Evolutionary conservation across 2,797 vertebrate genomes (phyloP), one percentile per base, ranked within the genome.

Genomic region (Pteropus rufus): DNA sequence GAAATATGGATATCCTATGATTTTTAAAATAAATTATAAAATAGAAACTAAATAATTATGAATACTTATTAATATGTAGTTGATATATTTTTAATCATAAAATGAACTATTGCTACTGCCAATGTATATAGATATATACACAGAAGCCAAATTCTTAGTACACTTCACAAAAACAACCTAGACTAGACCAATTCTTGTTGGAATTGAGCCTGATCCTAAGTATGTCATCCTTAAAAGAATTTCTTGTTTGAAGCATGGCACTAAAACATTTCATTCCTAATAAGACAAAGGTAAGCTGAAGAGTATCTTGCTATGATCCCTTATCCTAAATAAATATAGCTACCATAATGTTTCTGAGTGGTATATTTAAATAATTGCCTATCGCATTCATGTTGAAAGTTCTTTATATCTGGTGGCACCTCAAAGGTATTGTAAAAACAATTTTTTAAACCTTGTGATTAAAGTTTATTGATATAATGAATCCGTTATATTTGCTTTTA

Each of bases 11-110:
- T 16, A 11, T 75, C 15, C 23, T 80, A 34, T 41, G 36, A 10
- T 85, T 15, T n/a, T 16, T 94, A 3, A 18, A 88, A 76, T 39
- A 96, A 89, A 93, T 89, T 93, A 73, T 26, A 70, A 52, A 75
- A 12, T 49, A 49, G n/a, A 89, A 14, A 69, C 67, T 77, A 81
- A 97, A 5, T 80, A 75, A 41, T 16, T 93, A 64, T 64, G 93
- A 86, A 84, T 15, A 64, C 8, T 75, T 86, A 39, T 64, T 49
- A 89, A 80, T 49, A 54, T 62, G 5, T 39, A 81, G 12, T 52
- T 82, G 46, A n/a, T 79, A 54, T 49, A 12, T 21, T 94, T 49
- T 49, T 4, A 16, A 49, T 16, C 5, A 49, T 49, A 49, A 49
- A 49, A 49, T 49, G 49, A 49, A 49, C 49, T 49, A 16, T 49